Conservation (phyloP, 2,113 vertebrate genomes). For the Oophaga pumilio region DNA sequence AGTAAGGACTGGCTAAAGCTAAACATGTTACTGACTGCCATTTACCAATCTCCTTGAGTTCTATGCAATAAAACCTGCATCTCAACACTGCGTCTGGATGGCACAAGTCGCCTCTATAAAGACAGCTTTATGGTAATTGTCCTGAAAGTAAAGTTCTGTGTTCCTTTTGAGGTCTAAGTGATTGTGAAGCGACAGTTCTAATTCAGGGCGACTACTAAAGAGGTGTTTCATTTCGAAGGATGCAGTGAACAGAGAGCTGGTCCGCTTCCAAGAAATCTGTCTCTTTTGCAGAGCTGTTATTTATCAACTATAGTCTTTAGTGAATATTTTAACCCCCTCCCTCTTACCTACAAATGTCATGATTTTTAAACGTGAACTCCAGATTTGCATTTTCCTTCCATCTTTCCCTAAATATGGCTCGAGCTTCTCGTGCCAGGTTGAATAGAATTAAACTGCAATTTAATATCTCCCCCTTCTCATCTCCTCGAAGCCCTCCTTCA, state of each 20-base stretch:
- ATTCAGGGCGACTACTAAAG: conserved; percentile 67
- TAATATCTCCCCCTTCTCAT: conserved; percentile 27
- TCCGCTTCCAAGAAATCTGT: conserved; percentile 70
- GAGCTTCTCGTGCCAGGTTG: conserved; percentile 67
- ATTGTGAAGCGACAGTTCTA: conserved; percentile 65
- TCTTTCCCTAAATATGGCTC: conserved; percentile 65
- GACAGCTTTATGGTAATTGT: conserved; percentile 34
- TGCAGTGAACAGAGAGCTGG: conserved; percentile 71
- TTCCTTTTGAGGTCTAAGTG: conserved; percentile 68
- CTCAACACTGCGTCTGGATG: background rate
- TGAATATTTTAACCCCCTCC: conserved; percentile 61
- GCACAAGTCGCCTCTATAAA: background rate
- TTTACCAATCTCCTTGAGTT: background rate
- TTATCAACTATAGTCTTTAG: conserved; percentile 69
- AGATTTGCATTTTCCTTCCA: conserved; percentile 67
- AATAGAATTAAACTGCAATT: conserved; percentile 55
- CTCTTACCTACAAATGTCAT: conserved; percentile 63
- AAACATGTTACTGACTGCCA: background rate
- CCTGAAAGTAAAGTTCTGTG: conserved; percentile 9
- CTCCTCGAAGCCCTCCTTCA: conserved; percentile 27
- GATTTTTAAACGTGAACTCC: conserved; percentile 68
- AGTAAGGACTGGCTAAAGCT: background rate
- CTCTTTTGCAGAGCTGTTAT: conserved; percentile 70
- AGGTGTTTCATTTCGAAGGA: conserved; percentile 74
- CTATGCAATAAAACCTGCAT: background rate